Base-by-base conservation (phyloP, 2,797 vertebrate species). In the Urocyon cinereoargenteus region DNA sequence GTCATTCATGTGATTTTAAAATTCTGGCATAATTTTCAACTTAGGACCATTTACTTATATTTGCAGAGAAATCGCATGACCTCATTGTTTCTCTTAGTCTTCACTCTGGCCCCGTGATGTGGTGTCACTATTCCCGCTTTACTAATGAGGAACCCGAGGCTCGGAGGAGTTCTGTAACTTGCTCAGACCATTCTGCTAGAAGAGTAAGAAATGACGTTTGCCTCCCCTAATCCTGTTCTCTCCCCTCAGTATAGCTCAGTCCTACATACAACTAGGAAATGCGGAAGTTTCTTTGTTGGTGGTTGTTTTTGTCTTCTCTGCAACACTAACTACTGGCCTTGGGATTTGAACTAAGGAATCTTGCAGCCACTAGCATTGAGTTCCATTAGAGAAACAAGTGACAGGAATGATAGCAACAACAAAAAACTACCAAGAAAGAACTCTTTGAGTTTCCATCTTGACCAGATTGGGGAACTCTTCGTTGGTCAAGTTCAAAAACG, bases 291-390 rank as follows among this genome's bases (percentile, higher is more conserved):
- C 11, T 72, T 62, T 16, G 73, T 31, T 49, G 73, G 8, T 1
- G 2, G 73, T 75, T 15, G 4, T 15, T 22, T n/a, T 49, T 53
- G 55, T 28, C 61, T 89, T 66, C 34, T 73, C 55, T 90, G 85
- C 64, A 75, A 79, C 86, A 79, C 61, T 95, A 93, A 73, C 70
- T n/a, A 21, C 34, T 92, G 59, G 22, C 49, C 68, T 78, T 59
- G 83, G 34, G 78, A 68, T 87, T 75, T 94, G 82, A 94, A 85
- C 55, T 66, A 21, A 34, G 72, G 55, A 87, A 86, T 89, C 62
- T 45, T 86, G 55, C 19, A 79, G 49, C 28, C 64, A 61, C 94
- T 72, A 75, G 5, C 55, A 51, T 0, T 19, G 31, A 64, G 34
- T 66, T 72, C 75, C 51, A 83, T 82, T 68, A 81, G 64, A 93